These are phyloP conservation scores for Leptopilina syphax DNA, from an alignment of 2,888 invertebrate species.

Conservation along the genomic window DNA sequence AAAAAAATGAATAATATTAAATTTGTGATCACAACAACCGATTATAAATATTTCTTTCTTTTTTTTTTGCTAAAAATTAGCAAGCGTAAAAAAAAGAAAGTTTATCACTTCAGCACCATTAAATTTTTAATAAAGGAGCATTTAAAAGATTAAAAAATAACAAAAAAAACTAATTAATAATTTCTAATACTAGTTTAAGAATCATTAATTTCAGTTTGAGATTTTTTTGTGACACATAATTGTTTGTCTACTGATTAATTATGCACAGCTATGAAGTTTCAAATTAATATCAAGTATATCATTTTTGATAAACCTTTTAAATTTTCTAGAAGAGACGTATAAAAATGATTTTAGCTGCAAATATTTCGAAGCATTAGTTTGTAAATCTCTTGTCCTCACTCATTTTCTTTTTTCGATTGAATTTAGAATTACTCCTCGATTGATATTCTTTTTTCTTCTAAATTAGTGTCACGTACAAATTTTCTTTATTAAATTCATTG, in stretches of 20 bases:
- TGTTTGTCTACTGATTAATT: conserved; percentile 34
- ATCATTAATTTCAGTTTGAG: conserved; percentile 17
- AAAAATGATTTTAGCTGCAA: conserved; percentile 34
- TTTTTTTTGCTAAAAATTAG: conserved; percentile 6
- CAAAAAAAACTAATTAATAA: conserved; percentile 25
- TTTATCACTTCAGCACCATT: conserved; percentile 24
- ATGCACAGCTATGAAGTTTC: conserved; percentile 33
- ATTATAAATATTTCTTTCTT: neutral
- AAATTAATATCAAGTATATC: neutral
- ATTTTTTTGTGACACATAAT: conserved; percentile 32
- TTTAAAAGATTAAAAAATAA: conserved; percentile 25
- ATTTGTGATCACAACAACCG: conserved; percentile 25
- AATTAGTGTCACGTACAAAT: neutral
- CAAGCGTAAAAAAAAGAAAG: neutral
- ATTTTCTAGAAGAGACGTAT: conserved; percentile 30
- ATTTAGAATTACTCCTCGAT: conserved; percentile 27
- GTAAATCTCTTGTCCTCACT: conserved; percentile 11
- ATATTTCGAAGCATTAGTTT: conserved; percentile 23
- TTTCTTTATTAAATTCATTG: too few species aligned
- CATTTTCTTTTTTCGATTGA: conserved; percentile 13
- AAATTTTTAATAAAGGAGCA: neutral
- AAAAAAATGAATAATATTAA: conserved; percentile 6
- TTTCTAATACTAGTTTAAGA: conserved; percentile 36
- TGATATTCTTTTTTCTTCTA: neutral
- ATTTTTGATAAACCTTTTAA: neutral